Percentiles rank a stretch among this genome's conserved stretches.
phyloP scores from a whole-genome alignment of 2,888 invertebrate species.

The Apamea epomidion region DNA sequence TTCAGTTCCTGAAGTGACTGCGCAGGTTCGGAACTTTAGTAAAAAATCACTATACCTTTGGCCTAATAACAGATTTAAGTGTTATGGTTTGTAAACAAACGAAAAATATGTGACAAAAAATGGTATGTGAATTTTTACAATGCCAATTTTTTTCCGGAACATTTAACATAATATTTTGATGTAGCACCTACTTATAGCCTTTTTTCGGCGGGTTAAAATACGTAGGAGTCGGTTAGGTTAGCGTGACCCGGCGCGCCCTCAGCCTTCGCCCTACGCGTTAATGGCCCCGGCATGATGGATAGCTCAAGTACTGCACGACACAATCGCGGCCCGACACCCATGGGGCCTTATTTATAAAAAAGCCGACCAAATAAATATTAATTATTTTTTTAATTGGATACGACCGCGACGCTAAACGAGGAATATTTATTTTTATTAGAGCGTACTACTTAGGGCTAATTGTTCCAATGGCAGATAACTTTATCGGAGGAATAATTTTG shows the following conservation, averaged over 20 bases:
- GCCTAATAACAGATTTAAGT: neutral
- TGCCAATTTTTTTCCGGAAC: conserved; percentile 27
- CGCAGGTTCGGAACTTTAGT: neutral
- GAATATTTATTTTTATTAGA: conserved; percentile 34
- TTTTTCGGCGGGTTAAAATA: conserved; percentile 47
- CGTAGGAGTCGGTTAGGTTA: conserved; percentile 62
- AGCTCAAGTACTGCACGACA: conserved; percentile 75
- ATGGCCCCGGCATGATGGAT: conserved; percentile 86
- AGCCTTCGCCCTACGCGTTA: conserved; percentile 79
- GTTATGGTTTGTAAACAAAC: conserved; percentile 1
- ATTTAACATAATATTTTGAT: conserved; percentile 23
- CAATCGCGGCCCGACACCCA: conserved; percentile 73
- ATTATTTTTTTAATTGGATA: conserved; percentile 57
- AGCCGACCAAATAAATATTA: conserved; percentile 62
- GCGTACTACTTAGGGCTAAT: neutral
- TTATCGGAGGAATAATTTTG: no score
- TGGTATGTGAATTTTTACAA: neutral
- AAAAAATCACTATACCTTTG: neutral
- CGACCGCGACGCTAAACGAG: conserved; percentile 19
- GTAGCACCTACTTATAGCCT: conserved; percentile 28
- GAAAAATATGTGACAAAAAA: conserved; percentile 1
- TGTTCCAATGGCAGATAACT: no score
- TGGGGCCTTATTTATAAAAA: conserved; percentile 68
- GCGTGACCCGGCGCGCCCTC: conserved; percentile 85
- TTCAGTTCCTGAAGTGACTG: neutral